Percentiles rank a stretch among this genome's conserved stretches.
Evolutionary conservation across 2,113 vertebrate species (phyloP).

Genomic region (Ranitomeya imitator): DNA sequence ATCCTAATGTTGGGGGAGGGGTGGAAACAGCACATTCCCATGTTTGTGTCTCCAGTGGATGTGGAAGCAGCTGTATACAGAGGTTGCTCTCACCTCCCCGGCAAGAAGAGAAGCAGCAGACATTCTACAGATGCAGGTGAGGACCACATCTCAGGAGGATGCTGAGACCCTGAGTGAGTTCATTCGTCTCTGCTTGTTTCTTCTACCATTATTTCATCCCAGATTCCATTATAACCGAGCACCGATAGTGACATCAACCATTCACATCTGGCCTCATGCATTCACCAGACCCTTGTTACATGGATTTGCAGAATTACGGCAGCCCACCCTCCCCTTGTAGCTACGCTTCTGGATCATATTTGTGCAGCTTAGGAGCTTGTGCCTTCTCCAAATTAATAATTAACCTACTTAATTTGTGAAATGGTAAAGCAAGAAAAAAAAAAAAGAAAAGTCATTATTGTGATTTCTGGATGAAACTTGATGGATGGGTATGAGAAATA

Average conservation of each 20-base stretch:
- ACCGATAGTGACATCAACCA: neutral
- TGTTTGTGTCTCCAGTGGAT: conserved; percentile 29
- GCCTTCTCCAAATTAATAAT: too few relatives aligned
- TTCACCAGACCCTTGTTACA: neutral
- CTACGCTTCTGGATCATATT: neutral
- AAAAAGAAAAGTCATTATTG: too few relatives aligned
- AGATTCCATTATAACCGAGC: neutral
- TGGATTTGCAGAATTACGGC: neutral
- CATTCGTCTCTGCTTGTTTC: neutral
- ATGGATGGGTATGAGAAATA: neutral
- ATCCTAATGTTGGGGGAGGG: conserved; percentile 50
- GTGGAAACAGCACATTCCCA: conserved; percentile 20
- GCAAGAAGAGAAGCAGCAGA: neutral
- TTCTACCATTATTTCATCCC: neutral
- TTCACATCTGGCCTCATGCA: conserved; percentile 9
- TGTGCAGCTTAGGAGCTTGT: neutral
- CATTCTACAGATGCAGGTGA: neutral
- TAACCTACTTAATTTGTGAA: neutral
- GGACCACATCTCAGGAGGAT: neutral
- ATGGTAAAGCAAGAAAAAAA: neutral
- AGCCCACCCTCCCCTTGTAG: neutral
- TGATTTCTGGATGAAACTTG: neutral
- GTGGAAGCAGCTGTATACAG: conserved; percentile 39
- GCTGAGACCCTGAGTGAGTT: neutral
- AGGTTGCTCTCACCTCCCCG: conserved; percentile 15